Percentiles rank a stretch among this genome's conserved stretches.
Conservation (phyloP, 2,113 vertebrate species). For the Scartelaos histophorus region DNA sequence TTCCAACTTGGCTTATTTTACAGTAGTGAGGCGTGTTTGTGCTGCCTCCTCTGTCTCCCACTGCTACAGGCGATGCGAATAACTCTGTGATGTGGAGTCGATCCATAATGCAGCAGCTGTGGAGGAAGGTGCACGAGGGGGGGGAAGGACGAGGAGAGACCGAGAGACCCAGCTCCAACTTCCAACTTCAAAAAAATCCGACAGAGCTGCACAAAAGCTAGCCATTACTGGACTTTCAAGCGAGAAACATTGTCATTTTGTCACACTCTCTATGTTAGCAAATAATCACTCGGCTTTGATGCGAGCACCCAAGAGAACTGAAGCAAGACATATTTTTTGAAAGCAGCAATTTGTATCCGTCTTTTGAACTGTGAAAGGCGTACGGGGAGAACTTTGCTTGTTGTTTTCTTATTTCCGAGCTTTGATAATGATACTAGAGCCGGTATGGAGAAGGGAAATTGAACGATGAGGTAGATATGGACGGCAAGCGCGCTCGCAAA, state of each 20-base stretch:
- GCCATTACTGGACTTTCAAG: conserved; percentile 24
- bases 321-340: conserved; percentile 34
- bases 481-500: conserved; percentile 45
- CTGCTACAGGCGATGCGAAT: conserved; percentile 20
- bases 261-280: conserved; percentile 25
- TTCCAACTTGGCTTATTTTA: conserved; percentile 25
- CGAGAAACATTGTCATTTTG: conserved; percentile 33
- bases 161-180: background rate
- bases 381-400: conserved; percentile 7
- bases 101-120: conserved; percentile 18
- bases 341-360: conserved; percentile 38
- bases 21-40: conserved; percentile 23
- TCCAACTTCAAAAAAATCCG: conserved; percentile 3
- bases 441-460: conserved; percentile 23
- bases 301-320: conserved; percentile 2
- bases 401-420: conserved; percentile 25
- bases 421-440: conserved; percentile 50
- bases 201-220: conserved; percentile 17
- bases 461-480: conserved; percentile 11
- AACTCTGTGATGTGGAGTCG: conserved; percentile 8
- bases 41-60: conserved; percentile 16
- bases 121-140: conserved; percentile 11
- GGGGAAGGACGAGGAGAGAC: conserved; percentile 1
- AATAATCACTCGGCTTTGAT: conserved; percentile 44
- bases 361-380: conserved; percentile 35